Evolutionary conservation across 2,888 invertebrate species (phyloP).

Genomic region (Orchesella flavescens): DNA sequence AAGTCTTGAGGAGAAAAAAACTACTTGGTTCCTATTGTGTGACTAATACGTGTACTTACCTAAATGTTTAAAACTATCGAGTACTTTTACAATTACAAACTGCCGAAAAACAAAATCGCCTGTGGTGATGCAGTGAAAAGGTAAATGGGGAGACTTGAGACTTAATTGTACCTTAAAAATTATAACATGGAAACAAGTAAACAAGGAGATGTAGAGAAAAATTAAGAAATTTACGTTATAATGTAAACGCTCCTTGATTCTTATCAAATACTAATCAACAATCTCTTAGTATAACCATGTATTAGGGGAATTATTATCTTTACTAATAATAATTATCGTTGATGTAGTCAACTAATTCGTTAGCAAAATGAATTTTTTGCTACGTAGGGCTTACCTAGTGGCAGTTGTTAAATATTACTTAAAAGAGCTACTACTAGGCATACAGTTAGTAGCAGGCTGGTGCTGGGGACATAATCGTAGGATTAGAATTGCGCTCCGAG

Average conservation of each 20-base stretch:
- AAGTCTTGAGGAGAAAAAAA: neutral
- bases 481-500: neutral
- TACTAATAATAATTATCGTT: neutral
- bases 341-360: neutral
- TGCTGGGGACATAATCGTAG: constrained; percentile 42
- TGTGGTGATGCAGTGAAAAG: constrained; percentile 36
- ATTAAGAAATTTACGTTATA: neutral
- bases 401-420: neutral
- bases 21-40: neutral
- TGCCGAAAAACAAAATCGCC: constrained; percentile 29
- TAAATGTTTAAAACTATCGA: neutral
- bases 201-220: neutral
- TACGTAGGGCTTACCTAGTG: neutral
- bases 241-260: neutral
- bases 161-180: constrained; percentile 48
- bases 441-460: constrained; percentile 52
- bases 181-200: neutral
- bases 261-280: neutral
- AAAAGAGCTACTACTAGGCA: constrained; percentile 22
- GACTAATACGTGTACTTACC: constrained; percentile 1
- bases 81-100: constrained; percentile 4
- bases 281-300: neutral
- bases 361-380: neutral
- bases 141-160: constrained; percentile 56
- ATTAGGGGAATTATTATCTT: neutral